Percentiles rank a stretch among this genome's conserved stretches.
Evolutionary conservation across 2,797 vertebrate species (phyloP).

Genomic region (Diglossa cyanea): DNA sequence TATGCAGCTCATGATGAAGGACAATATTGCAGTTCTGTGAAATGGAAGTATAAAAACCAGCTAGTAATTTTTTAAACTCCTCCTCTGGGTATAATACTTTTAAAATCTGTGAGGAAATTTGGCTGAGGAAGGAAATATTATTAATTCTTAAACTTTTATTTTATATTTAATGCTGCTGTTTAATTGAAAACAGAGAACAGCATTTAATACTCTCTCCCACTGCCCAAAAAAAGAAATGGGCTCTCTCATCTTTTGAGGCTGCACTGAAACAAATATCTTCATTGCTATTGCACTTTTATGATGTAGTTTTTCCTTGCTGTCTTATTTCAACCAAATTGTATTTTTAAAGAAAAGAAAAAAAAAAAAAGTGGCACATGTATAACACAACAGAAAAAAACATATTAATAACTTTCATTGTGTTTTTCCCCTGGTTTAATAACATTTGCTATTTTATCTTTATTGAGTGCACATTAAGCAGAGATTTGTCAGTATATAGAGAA

Average conservation of each 20-base stretch:
- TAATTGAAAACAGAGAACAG: background rate
- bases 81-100: background rate
- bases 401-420: background rate
- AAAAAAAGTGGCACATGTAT: background rate
- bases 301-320: background rate
- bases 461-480: background rate
- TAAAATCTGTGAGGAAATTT: background rate
- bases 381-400: background rate
- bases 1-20: background rate
- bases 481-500: background rate
- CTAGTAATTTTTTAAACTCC: background rate
- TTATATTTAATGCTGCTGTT: constrained; percentile 3
- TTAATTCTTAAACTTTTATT: constrained; percentile 3
- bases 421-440: background rate
- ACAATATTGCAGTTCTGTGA: background rate
- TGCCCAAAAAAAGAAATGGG: background rate
- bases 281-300: background rate
- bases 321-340: background rate
- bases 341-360: background rate
- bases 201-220: background rate
- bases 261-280: background rate
- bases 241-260: background rate
- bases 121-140: background rate
- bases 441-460: constrained; percentile 18
- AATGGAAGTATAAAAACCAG: background rate